Base-by-base conservation (phyloP, 1,140 invertebrate species). In the Meloidogyne floridensis region DNA sequence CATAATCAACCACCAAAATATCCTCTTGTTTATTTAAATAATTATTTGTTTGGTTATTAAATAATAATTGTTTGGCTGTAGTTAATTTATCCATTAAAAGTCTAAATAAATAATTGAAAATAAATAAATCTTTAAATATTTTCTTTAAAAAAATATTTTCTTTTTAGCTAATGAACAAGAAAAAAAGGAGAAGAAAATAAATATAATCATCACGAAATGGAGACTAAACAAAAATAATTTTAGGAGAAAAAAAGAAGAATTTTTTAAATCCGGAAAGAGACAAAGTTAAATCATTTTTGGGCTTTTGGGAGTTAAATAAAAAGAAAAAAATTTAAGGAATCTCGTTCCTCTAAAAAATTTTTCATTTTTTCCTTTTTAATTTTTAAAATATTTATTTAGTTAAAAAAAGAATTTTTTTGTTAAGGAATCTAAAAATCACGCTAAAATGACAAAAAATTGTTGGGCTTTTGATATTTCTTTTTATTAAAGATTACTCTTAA, bases 21-120 rank as follows among this genome's bases (percentile, higher is more conserved):
- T 65, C 15, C 18, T 65, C 59, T 65, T 65, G 15, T 65, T 65
- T 15, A 47, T 47, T 47, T 59, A 13, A 13, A 59, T 5, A 59
- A 59, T 59, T 59, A 65, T n/a, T 11, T 47, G 74, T 20, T 42
- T 53, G 74, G 18, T 56, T 42, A 56, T 56, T 56, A 43, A 43
- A 13, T 56, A 75, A 18, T 56, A 43, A 56, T 56, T 32, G 43
- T 20, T 32, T 53, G 11, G 15, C 32, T 47, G 43, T 3, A 10
- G 11, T 78, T 32, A 59, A 54, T 32, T 78, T 78, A 15, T 65
- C 15, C 76, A 78, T 78, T 56, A 9, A 11, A 43, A 32, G 32
- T 18, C 4, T 47, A 70, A 70, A 77, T 5, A 20, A 74, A 74
- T 13, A 18, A 32, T 32, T 51, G 6, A 74, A 32, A 51, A 51